phyloP scores from a whole-genome alignment of 2,113 vertebrate genomes.

The Accipiter virgatus region DNA sequence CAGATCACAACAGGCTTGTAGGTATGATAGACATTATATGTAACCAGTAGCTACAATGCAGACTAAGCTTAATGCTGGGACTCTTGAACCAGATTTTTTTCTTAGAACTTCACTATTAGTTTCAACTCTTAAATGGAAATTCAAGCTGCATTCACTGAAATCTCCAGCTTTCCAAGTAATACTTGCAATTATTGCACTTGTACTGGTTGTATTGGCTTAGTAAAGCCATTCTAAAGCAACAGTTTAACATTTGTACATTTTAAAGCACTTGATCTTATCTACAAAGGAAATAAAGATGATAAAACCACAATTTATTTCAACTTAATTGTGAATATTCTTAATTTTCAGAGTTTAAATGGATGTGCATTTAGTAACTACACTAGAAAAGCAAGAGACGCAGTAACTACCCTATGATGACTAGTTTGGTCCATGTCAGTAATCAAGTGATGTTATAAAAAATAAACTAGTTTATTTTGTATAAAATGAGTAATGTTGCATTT shows the following conservation, averaged over 20 bases:
- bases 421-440: constrained; percentile 80
- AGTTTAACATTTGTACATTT: constrained; percentile 59
- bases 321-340: constrained; percentile 5
- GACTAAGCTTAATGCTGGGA: constrained; percentile 20
- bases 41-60: constrained; percentile 49
- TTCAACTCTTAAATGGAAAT: background rate
- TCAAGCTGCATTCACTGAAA: constrained; percentile 23
- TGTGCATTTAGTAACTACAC: constrained; percentile 36
- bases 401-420: constrained; percentile 47
- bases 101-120: background rate
- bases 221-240: constrained; percentile 65
- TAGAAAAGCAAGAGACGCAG: constrained; percentile 49
- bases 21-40: constrained; percentile 9
- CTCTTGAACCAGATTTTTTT: background rate
- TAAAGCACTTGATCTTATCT: constrained; percentile 65
- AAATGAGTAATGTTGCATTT: constrained; percentile 81
- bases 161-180: constrained; percentile 51
- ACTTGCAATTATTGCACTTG: constrained; percentile 75
- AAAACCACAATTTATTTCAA: constrained; percentile 39
- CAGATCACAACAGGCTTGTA: constrained; percentile 30
- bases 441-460: constrained; percentile 81
- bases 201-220: constrained; percentile 60
- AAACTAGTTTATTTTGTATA: constrained; percentile 78
- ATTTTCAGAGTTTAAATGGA: constrained; percentile 14
- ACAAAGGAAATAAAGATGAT: constrained; percentile 54